Evolutionary conservation across 2,797 vertebrate species (phyloP).

Genomic region (Paratrypauchen microcephalus): DNA sequence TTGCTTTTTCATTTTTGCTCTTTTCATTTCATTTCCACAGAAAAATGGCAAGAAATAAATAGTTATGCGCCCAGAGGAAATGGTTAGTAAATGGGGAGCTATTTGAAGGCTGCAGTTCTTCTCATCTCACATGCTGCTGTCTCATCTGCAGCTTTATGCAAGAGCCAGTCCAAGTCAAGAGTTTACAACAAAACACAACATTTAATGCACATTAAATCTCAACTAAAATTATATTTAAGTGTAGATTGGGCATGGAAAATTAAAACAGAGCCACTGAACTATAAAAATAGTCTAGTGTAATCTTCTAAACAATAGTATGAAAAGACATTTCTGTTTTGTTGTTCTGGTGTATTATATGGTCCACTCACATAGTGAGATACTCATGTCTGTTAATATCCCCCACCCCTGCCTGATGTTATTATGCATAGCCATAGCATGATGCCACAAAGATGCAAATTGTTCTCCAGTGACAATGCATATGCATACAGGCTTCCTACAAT

Average conservation of each 20-base stretch:
- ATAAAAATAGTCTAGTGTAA: too few species aligned
- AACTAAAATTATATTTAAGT: not conserved
- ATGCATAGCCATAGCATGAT: too few species aligned
- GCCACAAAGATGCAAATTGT: not conserved
- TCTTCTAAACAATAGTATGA: too few species aligned
- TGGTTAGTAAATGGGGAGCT: constrained; percentile 39
- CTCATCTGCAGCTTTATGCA: constrained; percentile 25
- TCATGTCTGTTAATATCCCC: too few species aligned
- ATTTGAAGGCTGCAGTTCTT: constrained; percentile 23
- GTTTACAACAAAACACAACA: not conserved
- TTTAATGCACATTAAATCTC: not conserved
- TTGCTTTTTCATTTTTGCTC: constrained; percentile 24
- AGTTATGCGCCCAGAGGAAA: constrained; percentile 45
- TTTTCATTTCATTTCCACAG: constrained; percentile 53
- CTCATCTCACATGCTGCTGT: constrained; percentile 18
- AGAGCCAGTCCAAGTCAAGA: constrained; percentile 14
- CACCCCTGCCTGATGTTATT: too few species aligned
- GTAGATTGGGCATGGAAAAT: not conserved
- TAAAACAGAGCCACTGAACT: too few species aligned
- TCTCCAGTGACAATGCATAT: not conserved
- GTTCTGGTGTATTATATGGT: too few species aligned
- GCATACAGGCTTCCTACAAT: not conserved
- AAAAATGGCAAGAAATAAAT: constrained; percentile 44
- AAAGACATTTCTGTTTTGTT: too few species aligned
- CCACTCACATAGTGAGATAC: too few species aligned